Evolutionary conservation across 2,113 vertebrate genomes (phyloP).

Genomic region (Toxostoma redivivum): DNA sequence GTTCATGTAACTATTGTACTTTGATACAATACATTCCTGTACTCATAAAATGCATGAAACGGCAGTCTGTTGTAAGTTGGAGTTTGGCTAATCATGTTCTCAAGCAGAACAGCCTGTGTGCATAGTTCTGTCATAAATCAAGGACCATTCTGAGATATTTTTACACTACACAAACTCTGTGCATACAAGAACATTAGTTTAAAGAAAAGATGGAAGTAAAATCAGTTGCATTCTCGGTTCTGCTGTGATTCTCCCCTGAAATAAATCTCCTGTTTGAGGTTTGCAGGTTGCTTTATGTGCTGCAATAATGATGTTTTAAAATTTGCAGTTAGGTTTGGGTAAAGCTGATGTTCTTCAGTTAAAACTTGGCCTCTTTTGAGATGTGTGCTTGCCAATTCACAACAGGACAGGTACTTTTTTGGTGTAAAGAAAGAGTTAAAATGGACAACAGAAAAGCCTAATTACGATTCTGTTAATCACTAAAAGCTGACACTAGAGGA

Average conservation of each 20-base stretch:
- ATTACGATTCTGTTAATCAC: not conserved
- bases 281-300: not conserved
- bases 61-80: not conserved
- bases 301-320: not conserved
- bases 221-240: rapidly evolving
- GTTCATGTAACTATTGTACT: not conserved
- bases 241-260: not conserved
- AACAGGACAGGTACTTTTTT: not conserved
- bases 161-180: not conserved
- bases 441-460: not conserved
- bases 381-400: not conserved
- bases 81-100: not conserved
- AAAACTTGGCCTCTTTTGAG: not conserved
- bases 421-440: not conserved
- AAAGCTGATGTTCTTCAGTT: not conserved
- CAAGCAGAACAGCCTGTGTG: not conserved
- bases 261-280: not conserved
- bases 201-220: not conserved
- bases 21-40: not conserved
- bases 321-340: not conserved
- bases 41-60: not conserved
- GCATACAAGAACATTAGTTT: rapidly evolving
- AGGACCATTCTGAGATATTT: not conserved
- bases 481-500: not conserved
- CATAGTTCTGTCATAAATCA: not conserved